Evolutionary conservation across 1,140 invertebrate species (phyloP).

Genomic region (Nephila pilipes): DNA sequence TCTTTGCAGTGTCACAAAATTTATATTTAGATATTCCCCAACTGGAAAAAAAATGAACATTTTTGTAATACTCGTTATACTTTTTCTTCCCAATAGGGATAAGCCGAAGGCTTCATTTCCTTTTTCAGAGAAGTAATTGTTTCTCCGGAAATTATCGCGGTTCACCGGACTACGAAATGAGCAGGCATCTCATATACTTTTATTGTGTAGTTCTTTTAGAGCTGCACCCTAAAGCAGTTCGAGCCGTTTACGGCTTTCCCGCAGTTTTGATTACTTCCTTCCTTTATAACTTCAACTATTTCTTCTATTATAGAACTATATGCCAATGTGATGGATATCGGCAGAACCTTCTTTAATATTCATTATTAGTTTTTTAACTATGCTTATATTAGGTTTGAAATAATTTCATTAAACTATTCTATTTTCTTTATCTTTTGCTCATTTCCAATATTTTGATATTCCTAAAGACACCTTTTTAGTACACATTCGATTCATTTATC

Average conservation of each 20-base stretch:
- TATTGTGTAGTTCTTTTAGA: background rate
- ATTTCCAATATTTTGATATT: too few relatives aligned
- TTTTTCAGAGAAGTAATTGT: background rate
- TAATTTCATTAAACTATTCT: too few relatives aligned
- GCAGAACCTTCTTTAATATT: too few relatives aligned
- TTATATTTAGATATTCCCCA: background rate
- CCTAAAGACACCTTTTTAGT: too few relatives aligned
- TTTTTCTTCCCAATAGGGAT: background rate
- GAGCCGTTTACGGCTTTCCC: background rate
- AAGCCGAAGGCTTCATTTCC: background rate
- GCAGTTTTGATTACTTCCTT: background rate
- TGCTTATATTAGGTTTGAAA: too few relatives aligned
- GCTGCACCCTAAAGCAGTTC: background rate
- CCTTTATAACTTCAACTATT: background rate
- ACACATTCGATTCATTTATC: too few relatives aligned
- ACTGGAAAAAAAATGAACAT: background rate
- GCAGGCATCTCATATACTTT: background rate
- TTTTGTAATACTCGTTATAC: background rate
- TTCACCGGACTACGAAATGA: background rate
- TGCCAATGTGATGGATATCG: background rate
- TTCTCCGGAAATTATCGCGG: conserved; percentile 46
- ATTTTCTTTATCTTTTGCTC: too few relatives aligned
- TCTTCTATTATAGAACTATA: too few relatives aligned
- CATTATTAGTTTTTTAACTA: too few relatives aligned
- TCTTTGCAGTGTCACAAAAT: background rate